Evolutionary conservation across 1,140 invertebrate species (phyloP).

Genomic region (Phortica variegata): DNA sequence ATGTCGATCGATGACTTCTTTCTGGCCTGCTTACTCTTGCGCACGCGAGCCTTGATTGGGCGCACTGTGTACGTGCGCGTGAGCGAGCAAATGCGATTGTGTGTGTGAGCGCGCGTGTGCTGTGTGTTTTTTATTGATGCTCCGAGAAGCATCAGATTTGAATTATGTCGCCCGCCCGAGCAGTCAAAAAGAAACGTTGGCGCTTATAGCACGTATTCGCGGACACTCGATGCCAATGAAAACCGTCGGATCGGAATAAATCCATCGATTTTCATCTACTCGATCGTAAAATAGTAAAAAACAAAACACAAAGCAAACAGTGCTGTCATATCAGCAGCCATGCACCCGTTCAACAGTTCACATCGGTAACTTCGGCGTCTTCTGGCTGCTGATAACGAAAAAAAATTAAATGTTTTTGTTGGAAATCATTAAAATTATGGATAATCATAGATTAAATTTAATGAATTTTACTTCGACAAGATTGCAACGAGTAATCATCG

Average conservation of each 20-base stretch:
- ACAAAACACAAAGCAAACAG: not conserved
- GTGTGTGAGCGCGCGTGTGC: conserved; percentile 9
- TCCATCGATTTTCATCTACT: too few relatives aligned
- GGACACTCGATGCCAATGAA: too few relatives aligned
- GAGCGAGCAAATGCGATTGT: conserved; percentile 9
- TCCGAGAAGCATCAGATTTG: conserved; percentile 58
- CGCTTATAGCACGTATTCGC: conserved; percentile 57
- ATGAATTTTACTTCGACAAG: too few relatives aligned
- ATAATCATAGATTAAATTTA: too few relatives aligned
- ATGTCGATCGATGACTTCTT: conserved; percentile 9
- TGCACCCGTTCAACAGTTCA: conserved; percentile 32
- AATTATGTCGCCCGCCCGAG: conserved; percentile 57
- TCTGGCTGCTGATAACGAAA: conserved; percentile 1
- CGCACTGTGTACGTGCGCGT: conserved; percentile 15
- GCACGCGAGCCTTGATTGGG: conserved; percentile 25
- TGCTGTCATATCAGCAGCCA: conserved; percentile 16
- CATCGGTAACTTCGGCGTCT: too few relatives aligned
- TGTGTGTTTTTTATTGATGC: conserved; percentile 56
- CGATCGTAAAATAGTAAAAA: too few relatives aligned
- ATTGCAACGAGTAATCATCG: too few relatives aligned
- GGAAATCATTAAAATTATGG: too few relatives aligned
- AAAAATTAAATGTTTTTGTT: too few relatives aligned
- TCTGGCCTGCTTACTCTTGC: conserved; percentile 38
- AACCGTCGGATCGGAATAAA: too few relatives aligned
- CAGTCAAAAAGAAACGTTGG: conserved; percentile 58